These are phyloP conservation scores for Lithophane semibrunnea DNA, from an alignment of 2,888 invertebrate genomes.

Conservation along the genomic window DNA sequence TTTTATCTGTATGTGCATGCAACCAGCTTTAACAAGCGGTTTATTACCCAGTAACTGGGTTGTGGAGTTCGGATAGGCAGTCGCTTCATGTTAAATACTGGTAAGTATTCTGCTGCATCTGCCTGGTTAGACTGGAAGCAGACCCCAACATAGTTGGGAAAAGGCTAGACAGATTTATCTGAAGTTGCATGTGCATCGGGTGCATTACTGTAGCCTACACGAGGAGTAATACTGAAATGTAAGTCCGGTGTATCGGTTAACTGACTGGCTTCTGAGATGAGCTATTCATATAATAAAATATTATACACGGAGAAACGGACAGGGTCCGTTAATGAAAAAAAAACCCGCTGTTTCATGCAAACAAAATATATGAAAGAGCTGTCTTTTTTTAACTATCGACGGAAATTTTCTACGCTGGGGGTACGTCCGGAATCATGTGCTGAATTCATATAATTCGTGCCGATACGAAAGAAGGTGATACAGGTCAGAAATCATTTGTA, in stretches of 20 bases:
- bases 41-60: not conserved
- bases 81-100: not conserved
- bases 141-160: not conserved
- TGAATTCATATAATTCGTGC: too few relatives aligned
- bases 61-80: not conserved
- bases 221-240: not conserved
- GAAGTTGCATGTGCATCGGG: too few relatives aligned
- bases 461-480: not conserved
- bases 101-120: not conserved
- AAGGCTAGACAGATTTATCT: not conserved
- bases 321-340: too few relatives aligned
- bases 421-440: too few relatives aligned
- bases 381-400: too few relatives aligned
- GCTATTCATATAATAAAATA: too few relatives aligned
- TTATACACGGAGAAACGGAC: too few relatives aligned
- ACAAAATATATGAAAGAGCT: too few relatives aligned
- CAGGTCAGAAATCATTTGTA: not conserved
- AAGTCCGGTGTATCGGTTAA: not conserved
- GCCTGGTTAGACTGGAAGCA: not conserved
- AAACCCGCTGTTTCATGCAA: too few relatives aligned
- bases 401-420: too few relatives aligned
- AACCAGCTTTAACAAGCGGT: not conserved
- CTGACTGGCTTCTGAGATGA: not conserved
- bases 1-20: not conserved
- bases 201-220: not conserved